phyloP scores from a whole-genome alignment of 1,140 invertebrate genomes.

The Sminthurinus signatus region DNA sequence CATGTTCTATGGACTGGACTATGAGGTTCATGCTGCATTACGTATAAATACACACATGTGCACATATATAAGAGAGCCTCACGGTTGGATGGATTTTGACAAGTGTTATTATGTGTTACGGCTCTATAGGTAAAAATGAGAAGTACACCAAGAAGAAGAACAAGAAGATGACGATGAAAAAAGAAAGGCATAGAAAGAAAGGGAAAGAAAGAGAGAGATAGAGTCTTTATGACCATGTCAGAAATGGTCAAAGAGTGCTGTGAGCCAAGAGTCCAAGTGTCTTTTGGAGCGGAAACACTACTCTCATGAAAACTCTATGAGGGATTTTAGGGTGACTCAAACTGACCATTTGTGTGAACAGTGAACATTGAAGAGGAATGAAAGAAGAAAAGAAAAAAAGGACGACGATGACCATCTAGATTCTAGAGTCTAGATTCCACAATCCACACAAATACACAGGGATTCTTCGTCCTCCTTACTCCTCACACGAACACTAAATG shows the following conservation, averaged over 20 bases:
- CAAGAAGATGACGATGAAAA: no score
- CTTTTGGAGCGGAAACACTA: conserved; percentile 4
- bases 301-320: background rate
- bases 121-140: background rate
- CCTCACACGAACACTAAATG: conserved; percentile 3
- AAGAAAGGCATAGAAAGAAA: no score
- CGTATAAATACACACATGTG: no score
- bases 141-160: no score
- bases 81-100: conserved; percentile 6
- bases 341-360: conserved; percentile 6
- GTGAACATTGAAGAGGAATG: no score
- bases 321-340: conserved; percentile 11
- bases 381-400: conserved; percentile 2
- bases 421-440: background rate
- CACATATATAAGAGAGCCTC: background rate
- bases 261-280: background rate
- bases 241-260: conserved; percentile 10
- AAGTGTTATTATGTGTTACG: conserved; percentile 1
- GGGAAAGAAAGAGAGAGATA: background rate
- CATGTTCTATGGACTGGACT: background rate
- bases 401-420: background rate
- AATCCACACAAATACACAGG: no score
- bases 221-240: conserved; percentile 1
- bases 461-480: no score
- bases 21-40: no score